Percentiles rank a stretch among this genome's conserved stretches.
Evolutionary conservation across 2,113 vertebrate genomes (phyloP).

Genomic region (Takifugu bimaculatus): DNA sequence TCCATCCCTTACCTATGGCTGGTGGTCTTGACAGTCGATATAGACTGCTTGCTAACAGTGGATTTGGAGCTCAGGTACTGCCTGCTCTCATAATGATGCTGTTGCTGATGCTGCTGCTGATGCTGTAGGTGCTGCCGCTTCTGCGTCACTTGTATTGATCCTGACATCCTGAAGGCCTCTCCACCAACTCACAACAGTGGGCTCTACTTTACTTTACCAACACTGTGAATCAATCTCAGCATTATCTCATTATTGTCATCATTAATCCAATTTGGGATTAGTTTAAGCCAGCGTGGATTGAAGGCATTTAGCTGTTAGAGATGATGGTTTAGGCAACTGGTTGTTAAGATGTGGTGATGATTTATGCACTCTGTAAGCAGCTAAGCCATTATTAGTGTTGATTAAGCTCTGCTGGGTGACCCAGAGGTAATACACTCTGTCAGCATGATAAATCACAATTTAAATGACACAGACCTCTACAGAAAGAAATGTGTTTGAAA

Average conservation of each 20-base stretch:
- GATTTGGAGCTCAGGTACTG: conserved; percentile 79
- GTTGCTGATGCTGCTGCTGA: conserved; percentile 70
- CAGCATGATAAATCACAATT: not conserved
- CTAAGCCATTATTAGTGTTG: conserved; percentile 15
- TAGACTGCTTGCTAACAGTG: conserved; percentile 73
- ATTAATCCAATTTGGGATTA: conserved; percentile 23
- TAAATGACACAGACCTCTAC: not conserved
- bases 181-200: conserved; percentile 56
- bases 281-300: conserved; percentile 8
- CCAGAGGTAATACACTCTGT: too few species aligned
- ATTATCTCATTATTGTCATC: conserved; percentile 45
- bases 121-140: conserved; percentile 69
- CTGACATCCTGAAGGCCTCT: conserved; percentile 79
- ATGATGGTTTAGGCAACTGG: not conserved
- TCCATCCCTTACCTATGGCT: conserved; percentile 69
- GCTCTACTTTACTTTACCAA: conserved; percentile 49
- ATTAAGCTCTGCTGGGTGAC: conserved; percentile 22
- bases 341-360: conserved; percentile 15
- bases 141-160: conserved; percentile 78
- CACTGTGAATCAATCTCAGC: conserved; percentile 60
- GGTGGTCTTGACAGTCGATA: conserved; percentile 52
- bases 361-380: conserved; percentile 7
- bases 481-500: not conserved
- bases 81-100: conserved; percentile 82
- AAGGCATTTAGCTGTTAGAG: conserved; percentile 26